Base-by-base conservation (phyloP, 1,140 invertebrate genomes). In the Littorina saxatilis region DNA sequence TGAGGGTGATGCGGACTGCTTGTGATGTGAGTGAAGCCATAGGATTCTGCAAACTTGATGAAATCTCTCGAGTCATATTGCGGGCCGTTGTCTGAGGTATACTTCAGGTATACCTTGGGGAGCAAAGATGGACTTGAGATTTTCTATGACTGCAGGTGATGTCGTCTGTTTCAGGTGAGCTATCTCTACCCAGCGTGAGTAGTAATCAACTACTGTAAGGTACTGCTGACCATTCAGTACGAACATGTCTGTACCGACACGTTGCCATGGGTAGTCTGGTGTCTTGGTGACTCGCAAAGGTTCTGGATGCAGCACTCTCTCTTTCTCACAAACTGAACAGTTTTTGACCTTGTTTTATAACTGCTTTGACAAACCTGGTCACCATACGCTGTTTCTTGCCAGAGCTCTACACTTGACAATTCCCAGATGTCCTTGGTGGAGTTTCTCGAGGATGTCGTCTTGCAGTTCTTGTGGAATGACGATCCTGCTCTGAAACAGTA, bases 11-110 rank as follows among this genome's bases (percentile, higher is more conserved):
- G 27, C 1, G 82, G 86, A 27, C 66, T 81, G 15, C 68, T 82
- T 17, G 86, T 86, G 7, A 79, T 70, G 61, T 87, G 86, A 37
- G 75, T 81, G 72, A 89, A 84, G n/a, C 73, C 76, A 61, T 52
- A 88, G 0, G 75, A 37, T n/a, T 81, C 70, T 27, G 79, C 43
- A 78, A 89, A 87, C 11, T 79, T 35, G 32, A 7, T 35, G 37
- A 70, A 70, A 35, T 32, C 29, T 32, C 3, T 35, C 4, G 2
- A 70, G 35, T 7, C 35, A 32, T 32, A 40, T 23, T 58, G 78
- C 20, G 29, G 66, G 9, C 29, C 66, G 35, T 70, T 70, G 29
- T 70, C 66, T 70, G 29, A 70, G 11, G 35, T 15, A 35, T 32
- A 70, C 29, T 70, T 70, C 66, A 37, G 66, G 66, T 32, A 70